Conservation (phyloP, 2,797 vertebrate genomes). For the Gobionotothen gibberifrons region DNA sequence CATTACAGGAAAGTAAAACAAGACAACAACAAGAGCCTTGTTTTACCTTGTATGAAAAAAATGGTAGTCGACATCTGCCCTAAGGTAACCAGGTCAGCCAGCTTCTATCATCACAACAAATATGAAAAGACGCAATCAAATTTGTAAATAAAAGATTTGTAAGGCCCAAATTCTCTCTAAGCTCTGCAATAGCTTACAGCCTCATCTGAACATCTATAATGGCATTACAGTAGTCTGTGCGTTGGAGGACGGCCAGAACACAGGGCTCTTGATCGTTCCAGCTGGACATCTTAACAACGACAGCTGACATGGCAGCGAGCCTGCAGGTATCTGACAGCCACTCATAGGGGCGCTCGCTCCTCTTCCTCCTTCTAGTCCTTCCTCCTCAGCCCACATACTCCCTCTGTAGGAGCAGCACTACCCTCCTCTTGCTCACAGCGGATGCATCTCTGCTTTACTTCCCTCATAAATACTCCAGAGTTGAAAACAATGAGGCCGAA, state of each 20-base stretch:
- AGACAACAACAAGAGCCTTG: background rate
- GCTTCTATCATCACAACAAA: background rate
- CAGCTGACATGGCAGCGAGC: constrained; percentile 61
- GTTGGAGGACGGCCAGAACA: constrained; percentile 52
- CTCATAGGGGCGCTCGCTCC: constrained; percentile 29
- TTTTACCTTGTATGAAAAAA: constrained; percentile 1
- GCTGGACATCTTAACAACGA: constrained; percentile 61
- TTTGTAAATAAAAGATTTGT: constrained; percentile 46
- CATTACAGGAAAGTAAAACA: too few species aligned
- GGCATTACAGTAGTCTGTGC: constrained; percentile 46
- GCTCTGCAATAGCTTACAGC: constrained; percentile 57
- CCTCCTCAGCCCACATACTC: background rate
- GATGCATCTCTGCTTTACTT: constrained; percentile 59
- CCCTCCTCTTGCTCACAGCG: constrained; percentile 47
- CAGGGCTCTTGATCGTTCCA: constrained; percentile 46
- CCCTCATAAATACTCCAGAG: constrained; percentile 63
- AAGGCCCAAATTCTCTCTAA: constrained; percentile 51
- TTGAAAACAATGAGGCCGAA: constrained; percentile 58
- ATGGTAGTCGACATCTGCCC: background rate
- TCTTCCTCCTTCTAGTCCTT: background rate
- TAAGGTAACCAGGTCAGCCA: constrained; percentile 34
- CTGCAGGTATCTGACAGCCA: constrained; percentile 56
- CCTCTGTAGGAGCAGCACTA: constrained; percentile 30
- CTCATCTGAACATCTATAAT: constrained; percentile 44
- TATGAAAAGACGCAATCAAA: constrained; percentile 42